These are phyloP conservation scores for Rhyacophila evoluta DNA, from an alignment of 2,888 invertebrate genomes.

Conservation along the genomic window DNA sequence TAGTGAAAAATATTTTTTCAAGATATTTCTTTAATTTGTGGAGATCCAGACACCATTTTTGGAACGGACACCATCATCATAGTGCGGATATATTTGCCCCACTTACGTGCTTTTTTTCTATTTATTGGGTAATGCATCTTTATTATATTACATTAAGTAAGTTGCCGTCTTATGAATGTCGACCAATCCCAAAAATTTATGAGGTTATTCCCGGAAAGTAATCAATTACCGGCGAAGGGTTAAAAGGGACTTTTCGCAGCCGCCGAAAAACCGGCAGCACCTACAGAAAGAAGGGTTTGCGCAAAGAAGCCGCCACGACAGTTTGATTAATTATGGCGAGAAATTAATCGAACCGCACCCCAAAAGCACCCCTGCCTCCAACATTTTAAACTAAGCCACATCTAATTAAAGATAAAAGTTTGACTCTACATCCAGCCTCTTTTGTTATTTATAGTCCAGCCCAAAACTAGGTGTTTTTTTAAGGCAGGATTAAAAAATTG, in stretches of 20 bases:
- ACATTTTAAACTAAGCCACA: constrained; percentile 14
- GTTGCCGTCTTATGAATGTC: too few relatives aligned
- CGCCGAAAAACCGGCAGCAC: background rate
- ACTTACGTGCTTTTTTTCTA: too few relatives aligned
- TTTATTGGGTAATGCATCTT: too few relatives aligned
- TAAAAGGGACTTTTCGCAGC: background rate
- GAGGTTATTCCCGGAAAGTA: background rate
- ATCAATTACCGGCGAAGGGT: background rate
- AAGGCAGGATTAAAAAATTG: background rate
- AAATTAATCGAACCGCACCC: constrained; percentile 42
- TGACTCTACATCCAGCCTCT: background rate
- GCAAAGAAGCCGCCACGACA: constrained; percentile 34
- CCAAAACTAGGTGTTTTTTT: background rate
- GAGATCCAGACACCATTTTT: too few relatives aligned
- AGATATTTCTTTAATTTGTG: too few relatives aligned
- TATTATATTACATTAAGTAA: too few relatives aligned
- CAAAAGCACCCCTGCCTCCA: background rate
- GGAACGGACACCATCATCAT: too few relatives aligned
- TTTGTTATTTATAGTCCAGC: background rate
- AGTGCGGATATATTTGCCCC: too few relatives aligned
- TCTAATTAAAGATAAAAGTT: constrained; percentile 19
- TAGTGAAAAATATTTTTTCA: too few relatives aligned
- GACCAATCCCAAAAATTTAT: background rate
- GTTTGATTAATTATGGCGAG: constrained; percentile 47
- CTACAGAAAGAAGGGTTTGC: constrained; percentile 1